Evolutionary conservation across 2,797 vertebrate species (phyloP), one percentile per base, ranked within the genome.

Genomic region (Oreortyx pictus): DNA sequence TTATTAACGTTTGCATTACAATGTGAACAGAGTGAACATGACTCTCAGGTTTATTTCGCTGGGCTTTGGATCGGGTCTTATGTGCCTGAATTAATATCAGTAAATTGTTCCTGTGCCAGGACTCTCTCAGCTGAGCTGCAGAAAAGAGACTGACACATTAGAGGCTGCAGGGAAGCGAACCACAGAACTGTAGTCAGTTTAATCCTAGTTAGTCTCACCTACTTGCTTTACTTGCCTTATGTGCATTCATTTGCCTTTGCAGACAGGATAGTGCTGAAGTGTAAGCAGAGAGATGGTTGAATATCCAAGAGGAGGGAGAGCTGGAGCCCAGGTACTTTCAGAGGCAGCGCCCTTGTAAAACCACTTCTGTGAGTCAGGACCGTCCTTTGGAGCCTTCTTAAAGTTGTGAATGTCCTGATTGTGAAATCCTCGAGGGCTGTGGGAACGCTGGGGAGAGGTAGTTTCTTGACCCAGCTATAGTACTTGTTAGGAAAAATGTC

Each of bases 171-270:
- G 73, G 88, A 97, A 96, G 90, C 88, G 95, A 97, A 94, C 95
- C 95, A 97, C 91, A 92, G 92, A 96, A 92, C 92, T 91, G 74
- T 81, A 93, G 94, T 94, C 82, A 49, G 95, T 96, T 96, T 96
- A 96, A 95, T 82, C 66, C 89, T 73, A n/a, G 87, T 90, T 92
- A 89, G 88, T 88, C 50, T 94, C 88, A 92, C 80, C 89, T 83
- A 22, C 89, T 88, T 93, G 76, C 86, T 84, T 96, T 96, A 95
- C 83, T 88, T 95, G 93, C 89, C 91, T 96, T 91, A 43, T 22
- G 37, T 90, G 77, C 83, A 35, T 96, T 95, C 68, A 78, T 96
- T 95, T 97, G 89, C 91, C 87, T 65, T 82, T 86, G 76, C 91
- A 95, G 93, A 88, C 83, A 88, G 91, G 74, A 72, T 74, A 57